phyloP scores from a whole-genome alignment of 2,113 vertebrate species.

The Hippocampus mohnikei region DNA sequence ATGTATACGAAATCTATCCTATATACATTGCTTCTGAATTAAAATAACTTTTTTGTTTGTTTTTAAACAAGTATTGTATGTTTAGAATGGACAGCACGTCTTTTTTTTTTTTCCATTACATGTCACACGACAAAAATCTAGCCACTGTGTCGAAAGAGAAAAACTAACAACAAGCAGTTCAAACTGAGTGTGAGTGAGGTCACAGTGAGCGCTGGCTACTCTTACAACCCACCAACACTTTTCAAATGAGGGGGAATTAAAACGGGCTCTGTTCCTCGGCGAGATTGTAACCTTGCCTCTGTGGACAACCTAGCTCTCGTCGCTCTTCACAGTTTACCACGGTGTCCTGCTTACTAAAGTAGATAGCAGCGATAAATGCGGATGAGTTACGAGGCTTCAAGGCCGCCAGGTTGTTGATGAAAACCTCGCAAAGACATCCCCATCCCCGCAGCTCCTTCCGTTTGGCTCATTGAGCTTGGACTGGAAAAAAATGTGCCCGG shows the following conservation, averaged over 20 bases:
- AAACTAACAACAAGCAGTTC: conserved; percentile 35
- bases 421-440: conserved; percentile 47
- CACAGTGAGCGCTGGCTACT: conserved; percentile 72
- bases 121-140: conserved; percentile 78
- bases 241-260: neutral
- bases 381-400: conserved; percentile 29
- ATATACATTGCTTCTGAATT: conserved; percentile 78
- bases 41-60: conserved; percentile 70
- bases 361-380: conserved; percentile 27
- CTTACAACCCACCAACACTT: conserved; percentile 45
- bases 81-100: conserved; percentile 58
- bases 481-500: neutral
- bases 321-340: conserved; percentile 28
- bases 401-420: conserved; percentile 44
- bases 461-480: conserved; percentile 10
- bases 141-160: conserved; percentile 62
- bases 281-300: conserved; percentile 7
- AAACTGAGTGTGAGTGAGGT: conserved; percentile 56
- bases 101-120: conserved; percentile 50
- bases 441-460: conserved; percentile 41
- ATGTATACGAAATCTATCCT: conserved; percentile 81
- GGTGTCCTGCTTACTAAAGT: conserved; percentile 32
- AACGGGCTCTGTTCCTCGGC: conserved; percentile 60
- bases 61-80: conserved; percentile 72
- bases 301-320: conserved; percentile 37